Conservation (phyloP, 2,888 invertebrate genomes). For the Tinea trinotella region DNA sequence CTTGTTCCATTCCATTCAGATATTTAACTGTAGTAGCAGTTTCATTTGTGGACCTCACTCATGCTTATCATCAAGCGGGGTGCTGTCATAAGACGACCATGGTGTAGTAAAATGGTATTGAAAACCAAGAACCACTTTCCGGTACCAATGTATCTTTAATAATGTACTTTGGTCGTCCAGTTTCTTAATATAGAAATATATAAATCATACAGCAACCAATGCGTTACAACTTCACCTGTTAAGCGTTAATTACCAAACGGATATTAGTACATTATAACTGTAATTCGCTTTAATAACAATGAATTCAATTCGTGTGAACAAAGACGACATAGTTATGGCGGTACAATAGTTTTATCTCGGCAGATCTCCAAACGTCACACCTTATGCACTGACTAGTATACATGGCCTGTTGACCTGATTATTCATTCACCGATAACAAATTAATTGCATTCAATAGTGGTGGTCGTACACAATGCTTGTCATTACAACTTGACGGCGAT, state of each 20-base stretch:
- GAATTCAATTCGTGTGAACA: conserved; percentile 6
- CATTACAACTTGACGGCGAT: not conserved
- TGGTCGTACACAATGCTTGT: not conserved
- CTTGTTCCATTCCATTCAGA: too few relatives aligned
- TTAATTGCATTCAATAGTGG: conserved; percentile 10
- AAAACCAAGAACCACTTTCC: too few relatives aligned
- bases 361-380: conserved; percentile 6
- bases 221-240: too few relatives aligned
- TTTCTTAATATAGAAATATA: too few relatives aligned
- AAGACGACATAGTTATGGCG: not conserved
- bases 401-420: conserved; percentile 3
- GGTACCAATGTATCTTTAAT: too few relatives aligned
- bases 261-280: not conserved
- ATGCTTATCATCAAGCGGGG: too few relatives aligned
- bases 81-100: too few relatives aligned
- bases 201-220: too few relatives aligned
- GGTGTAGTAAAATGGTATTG: too few relatives aligned
- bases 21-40: too few relatives aligned
- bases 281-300: not conserved
- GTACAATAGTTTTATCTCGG: conserved; percentile 3
- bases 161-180: too few relatives aligned
- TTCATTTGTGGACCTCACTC: too few relatives aligned
- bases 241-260: not conserved
- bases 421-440: conserved; percentile 13
- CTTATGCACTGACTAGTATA: not conserved